Percentiles rank a stretch among this genome's conserved stretches.
Evolutionary conservation across 2,888 invertebrate genomes (phyloP).

Genomic region (Micropterix aruncella): DNA sequence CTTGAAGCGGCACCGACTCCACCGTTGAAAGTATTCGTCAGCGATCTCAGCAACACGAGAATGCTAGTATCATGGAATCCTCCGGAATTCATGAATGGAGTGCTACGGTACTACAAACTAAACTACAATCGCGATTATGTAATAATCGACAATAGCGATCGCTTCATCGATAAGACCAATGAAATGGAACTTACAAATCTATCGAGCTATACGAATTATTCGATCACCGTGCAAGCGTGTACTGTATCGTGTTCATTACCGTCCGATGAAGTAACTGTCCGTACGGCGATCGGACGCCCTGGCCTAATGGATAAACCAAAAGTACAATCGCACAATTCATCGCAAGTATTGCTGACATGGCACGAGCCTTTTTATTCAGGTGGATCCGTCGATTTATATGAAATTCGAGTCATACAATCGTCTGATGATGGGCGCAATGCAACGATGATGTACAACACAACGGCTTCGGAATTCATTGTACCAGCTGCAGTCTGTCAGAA

Average conservation of each 20-base stretch:
- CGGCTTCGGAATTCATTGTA: constrained; percentile 12
- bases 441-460: constrained; percentile 13
- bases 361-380: constrained; percentile 30
- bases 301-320: constrained; percentile 20
- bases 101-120: constrained; percentile 52
- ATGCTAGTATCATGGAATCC: constrained; percentile 51
- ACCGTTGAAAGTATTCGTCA: constrained; percentile 44
- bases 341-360: constrained; percentile 28
- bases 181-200: constrained; percentile 24
- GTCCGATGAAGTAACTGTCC: constrained; percentile 33
- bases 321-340: constrained; percentile 12
- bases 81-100: constrained; percentile 59
- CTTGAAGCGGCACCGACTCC: constrained; percentile 48
- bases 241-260: constrained; percentile 50
- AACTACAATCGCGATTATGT: constrained; percentile 27
- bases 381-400: constrained; percentile 41
- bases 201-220: constrained; percentile 50
- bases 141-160: constrained; percentile 3
- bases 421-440: constrained; percentile 12
- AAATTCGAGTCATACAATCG: constrained; percentile 28
- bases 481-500: constrained; percentile 7
- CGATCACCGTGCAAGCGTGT: constrained; percentile 55
- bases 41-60: constrained; percentile 46
- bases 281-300: constrained; percentile 48
- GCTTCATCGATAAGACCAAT: constrained; percentile 10